Evolutionary conservation across 1,140 invertebrate species (phyloP).

Genomic region (Trypoxylus dichotomus): DNA sequence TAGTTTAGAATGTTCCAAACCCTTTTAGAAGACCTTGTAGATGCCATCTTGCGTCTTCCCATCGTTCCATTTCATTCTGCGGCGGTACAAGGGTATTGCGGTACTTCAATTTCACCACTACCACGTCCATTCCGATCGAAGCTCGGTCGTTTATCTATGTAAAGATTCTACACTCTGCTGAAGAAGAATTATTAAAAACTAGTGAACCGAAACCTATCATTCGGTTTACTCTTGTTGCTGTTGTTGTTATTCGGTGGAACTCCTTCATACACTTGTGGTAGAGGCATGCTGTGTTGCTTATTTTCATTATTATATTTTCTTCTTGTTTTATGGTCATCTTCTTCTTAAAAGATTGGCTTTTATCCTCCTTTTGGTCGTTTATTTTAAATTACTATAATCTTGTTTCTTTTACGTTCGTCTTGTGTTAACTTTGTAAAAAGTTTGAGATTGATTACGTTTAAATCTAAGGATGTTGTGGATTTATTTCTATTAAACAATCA

Average conservation of each 20-base stretch:
- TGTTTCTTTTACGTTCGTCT: no score
- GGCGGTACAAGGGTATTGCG: not conserved
- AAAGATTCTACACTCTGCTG: not conserved
- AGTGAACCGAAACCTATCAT: not conserved
- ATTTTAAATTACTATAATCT: not conserved
- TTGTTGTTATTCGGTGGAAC: not conserved
- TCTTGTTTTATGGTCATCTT: no score
- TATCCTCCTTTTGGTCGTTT: not conserved
- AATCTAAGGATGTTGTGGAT: no score
- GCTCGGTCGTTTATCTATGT: not conserved
- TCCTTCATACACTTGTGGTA: not conserved
- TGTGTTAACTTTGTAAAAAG: no score
- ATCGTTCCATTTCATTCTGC: not conserved
- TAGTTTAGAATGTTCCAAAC: not conserved
- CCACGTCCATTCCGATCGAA: not conserved
- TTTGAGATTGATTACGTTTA: no score
- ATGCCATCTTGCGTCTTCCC: not conserved
- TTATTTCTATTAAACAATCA: no score
- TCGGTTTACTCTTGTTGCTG: not conserved
- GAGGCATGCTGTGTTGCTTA: not conserved
- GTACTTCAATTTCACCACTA: not conserved
- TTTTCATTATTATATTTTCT: not conserved
- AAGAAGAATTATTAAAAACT: not conserved
- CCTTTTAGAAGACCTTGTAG: not conserved
- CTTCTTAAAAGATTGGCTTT: not conserved